Base-by-base conservation (phyloP, 2,113 vertebrate species). In the Lanius ludovicianus region DNA sequence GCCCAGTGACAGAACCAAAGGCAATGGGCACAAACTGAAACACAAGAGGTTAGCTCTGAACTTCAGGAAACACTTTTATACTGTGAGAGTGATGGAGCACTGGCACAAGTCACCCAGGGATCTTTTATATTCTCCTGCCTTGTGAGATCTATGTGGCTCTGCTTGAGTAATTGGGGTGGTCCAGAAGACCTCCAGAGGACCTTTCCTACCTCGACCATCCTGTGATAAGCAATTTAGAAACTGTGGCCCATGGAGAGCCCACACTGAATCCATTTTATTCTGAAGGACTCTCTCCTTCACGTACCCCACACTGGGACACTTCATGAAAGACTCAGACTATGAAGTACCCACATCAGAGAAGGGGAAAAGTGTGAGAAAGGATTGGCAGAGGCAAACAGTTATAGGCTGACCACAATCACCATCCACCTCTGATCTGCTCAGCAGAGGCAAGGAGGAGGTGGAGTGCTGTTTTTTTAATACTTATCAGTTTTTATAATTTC, bases 71-170 rank as follows among this genome's bases (percentile, higher is more conserved):
- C 15, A 22, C 6, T 39, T 69, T 8, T 39, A 15, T 39, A 24
- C 33, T 28, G 15, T 44, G 27, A 62, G 28, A 19, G 15, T 17
- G 28, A 46, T 28, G 10, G 33, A 53, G 28, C 30, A 14, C 47
- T 16, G 28, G 5, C 47, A 78, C 12, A 39, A 27, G 10, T 28
- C 4, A 0, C 28, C 27, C 1, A 0, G 10, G 13, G 9, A 39
- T 5, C 19, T 2, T 65, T 24, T 15, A 49, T 24, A n/a, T 47
- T 56, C 30, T 56, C 28, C 24, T 2, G 7, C 28, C 12, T 24
- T 20, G 10, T 37, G 37, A 37, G 11, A 33, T 41, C 41, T 28
- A 1, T 39, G 11, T 63, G 41, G 35, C 20, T 84, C 15, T 55
- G 19, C 15, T 27, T 46, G 15, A n/a, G 20, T 28, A 55, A 19